Evolutionary conservation across 2,113 vertebrate genomes (phyloP).

Genomic region (Pterocles burchelli): DNA sequence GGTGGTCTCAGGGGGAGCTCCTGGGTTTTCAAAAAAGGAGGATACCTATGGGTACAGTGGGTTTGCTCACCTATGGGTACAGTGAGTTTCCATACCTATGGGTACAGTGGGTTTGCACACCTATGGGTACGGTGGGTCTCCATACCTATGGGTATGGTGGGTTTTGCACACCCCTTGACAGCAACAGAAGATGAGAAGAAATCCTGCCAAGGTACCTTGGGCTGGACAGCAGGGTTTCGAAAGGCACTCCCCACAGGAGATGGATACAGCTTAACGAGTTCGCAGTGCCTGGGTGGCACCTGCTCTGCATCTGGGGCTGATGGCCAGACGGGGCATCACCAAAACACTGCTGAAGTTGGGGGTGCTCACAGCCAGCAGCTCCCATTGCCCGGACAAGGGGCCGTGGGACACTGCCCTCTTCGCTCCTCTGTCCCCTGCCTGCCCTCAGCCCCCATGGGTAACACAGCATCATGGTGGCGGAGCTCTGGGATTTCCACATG

Average conservation of each 20-base stretch:
- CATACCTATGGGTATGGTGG: too few relatives aligned
- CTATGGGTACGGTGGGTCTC: too few relatives aligned
- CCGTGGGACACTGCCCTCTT: not conserved
- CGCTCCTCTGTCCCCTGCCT: not conserved
- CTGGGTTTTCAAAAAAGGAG: not conserved
- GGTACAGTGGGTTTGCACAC: not conserved
- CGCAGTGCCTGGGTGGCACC: not conserved
- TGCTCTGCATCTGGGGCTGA: not conserved
- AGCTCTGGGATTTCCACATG: fast-evolving
- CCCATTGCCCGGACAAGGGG: fast-evolving
- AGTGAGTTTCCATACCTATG: not conserved
- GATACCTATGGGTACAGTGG: too few relatives aligned
- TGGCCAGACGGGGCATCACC: not conserved
- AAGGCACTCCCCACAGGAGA: not conserved
- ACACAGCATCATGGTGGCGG: not conserved
- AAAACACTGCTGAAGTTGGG: not conserved
- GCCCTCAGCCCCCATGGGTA: not conserved
- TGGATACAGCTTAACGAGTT: not conserved
- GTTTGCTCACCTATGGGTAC: not conserved
- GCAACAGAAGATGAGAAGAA: not conserved
- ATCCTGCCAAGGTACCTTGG: too few relatives aligned
- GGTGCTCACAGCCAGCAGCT: not conserved
- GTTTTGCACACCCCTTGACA: not conserved
- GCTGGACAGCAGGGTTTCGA: not conserved
- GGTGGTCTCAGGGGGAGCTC: not conserved